phyloP scores from a whole-genome alignment of 2,888 invertebrate genomes.

The Latrodectus hesperus region DNA sequence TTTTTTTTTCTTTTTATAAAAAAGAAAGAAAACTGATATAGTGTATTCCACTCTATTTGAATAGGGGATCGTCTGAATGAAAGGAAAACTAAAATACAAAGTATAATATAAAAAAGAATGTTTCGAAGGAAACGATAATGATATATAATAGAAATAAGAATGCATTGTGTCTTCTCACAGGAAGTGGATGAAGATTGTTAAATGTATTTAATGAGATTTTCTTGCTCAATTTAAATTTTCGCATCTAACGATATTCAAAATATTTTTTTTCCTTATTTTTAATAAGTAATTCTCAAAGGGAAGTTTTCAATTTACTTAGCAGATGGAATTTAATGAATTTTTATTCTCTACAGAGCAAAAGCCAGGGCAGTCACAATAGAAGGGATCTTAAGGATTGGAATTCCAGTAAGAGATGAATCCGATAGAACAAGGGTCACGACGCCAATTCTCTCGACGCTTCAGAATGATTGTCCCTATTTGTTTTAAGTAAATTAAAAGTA shows the following conservation, averaged over 20 bases:
- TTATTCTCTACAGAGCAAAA: constrained; percentile 24
- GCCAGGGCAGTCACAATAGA: constrained; percentile 4
- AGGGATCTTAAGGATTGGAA: background rate
- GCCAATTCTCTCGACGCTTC: too few species aligned
- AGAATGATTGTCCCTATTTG: too few species aligned
- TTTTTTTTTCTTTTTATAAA: background rate
- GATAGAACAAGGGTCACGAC: background rate
- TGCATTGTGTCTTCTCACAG: constrained; percentile 39
- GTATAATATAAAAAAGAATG: constrained; percentile 19
- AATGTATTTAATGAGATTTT: constrained; percentile 66
- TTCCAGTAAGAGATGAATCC: background rate
- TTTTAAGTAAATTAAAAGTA: too few species aligned
- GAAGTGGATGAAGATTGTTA: constrained; percentile 49
- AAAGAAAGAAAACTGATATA: constrained; percentile 21
- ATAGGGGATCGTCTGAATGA: constrained; percentile 30
- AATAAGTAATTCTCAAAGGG: constrained; percentile 36
- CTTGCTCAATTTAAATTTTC: constrained; percentile 64
- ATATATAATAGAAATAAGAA: constrained; percentile 65
- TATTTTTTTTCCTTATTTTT: constrained; percentile 27
- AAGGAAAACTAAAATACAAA: constrained; percentile 13
- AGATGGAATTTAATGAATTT: constrained; percentile 60
- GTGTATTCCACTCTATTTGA: constrained; percentile 64
- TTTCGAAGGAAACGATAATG: constrained; percentile 53
- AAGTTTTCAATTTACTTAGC: constrained; percentile 45
- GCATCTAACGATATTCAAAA: background rate